Conservation (phyloP, 2,113 vertebrate genomes). For the Sakesphorus luctuosus region DNA sequence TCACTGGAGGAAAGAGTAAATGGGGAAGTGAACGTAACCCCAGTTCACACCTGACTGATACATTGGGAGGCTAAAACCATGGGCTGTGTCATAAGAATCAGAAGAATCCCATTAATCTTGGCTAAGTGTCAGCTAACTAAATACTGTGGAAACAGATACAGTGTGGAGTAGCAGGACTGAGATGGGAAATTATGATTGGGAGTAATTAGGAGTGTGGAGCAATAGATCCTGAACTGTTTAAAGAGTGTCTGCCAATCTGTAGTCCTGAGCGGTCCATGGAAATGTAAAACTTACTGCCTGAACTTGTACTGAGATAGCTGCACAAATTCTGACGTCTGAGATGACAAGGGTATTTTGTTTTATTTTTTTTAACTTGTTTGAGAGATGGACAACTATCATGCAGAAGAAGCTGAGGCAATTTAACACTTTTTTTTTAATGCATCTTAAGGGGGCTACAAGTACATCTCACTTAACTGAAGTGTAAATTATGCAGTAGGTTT, state of each 20-base stretch:
- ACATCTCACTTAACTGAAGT: not conserved
- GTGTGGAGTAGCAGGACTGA: not conserved
- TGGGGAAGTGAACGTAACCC: accelerated
- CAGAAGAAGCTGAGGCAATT: not conserved
- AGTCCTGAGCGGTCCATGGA: not conserved
- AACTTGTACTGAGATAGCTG: not conserved
- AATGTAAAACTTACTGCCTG: not conserved
- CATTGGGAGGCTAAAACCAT: accelerated
- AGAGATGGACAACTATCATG: not conserved
- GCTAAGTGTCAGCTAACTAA: not conserved
- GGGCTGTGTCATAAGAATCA: not conserved
- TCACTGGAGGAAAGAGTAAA: not conserved
- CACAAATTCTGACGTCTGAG: not conserved
- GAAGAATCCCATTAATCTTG: not conserved
- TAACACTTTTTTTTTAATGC: not conserved
- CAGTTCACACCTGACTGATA: not conserved
- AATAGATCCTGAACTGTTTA: not conserved
- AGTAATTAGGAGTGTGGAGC: not conserved
- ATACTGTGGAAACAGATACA: not conserved
- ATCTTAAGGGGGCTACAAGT: not conserved
- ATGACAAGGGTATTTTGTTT: not conserved
- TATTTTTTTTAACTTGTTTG: not conserved
- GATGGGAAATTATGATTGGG: not conserved
- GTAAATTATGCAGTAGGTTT: not conserved
- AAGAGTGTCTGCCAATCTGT: not conserved